Base-by-base conservation (phyloP, 1,140 invertebrate species). In the Tetramorium alpestre region DNA sequence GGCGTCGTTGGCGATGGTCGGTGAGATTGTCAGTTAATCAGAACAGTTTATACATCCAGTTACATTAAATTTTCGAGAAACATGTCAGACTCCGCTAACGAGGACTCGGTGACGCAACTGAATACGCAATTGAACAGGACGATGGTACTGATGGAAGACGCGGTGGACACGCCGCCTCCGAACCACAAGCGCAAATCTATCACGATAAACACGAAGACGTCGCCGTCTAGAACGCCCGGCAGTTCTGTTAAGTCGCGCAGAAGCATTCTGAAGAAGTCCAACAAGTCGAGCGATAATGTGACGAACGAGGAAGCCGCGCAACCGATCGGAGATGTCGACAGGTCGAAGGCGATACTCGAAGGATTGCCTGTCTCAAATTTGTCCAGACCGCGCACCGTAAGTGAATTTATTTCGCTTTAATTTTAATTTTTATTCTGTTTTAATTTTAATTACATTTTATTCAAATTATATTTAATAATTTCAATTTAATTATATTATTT, bases 321-420 rank as follows among this genome's bases (percentile, higher is more conserved):
- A 2, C 41, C 4, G 0, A 25, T 44, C 25, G 10, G 13, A 11
- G 22, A 25, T 16, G 1, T 0, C 1, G 28, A 87, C 5, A 56
- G 0, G 8, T 38, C 10, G 64, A 85, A 73, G 22, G 28, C 16
- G 18, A 58, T 10, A 44, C 7, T 47, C 8, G 58, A 10, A 0
- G 69, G 13, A 28, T 41, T 44, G 8, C 38, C 49, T 1, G 5
- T 0, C 0, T 7, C 33, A n/a, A 1, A 18, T 70, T 16, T 51
- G 33, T 22, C 73, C 44, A 90, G 91, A 69, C 92, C 92, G 25
- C 89, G 69, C 18, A 93, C 75, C 62, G 92, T 93, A 86, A 89
- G 64, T 78, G 18, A 58, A 51, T 41, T 49, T 38, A 16, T 47
- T 60, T 13, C 18, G 5, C 33, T 65, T 65, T 41, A n/a, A 65